Conservation (phyloP, 2,113 vertebrate species). For the Shinisaurus crocodilurus region DNA sequence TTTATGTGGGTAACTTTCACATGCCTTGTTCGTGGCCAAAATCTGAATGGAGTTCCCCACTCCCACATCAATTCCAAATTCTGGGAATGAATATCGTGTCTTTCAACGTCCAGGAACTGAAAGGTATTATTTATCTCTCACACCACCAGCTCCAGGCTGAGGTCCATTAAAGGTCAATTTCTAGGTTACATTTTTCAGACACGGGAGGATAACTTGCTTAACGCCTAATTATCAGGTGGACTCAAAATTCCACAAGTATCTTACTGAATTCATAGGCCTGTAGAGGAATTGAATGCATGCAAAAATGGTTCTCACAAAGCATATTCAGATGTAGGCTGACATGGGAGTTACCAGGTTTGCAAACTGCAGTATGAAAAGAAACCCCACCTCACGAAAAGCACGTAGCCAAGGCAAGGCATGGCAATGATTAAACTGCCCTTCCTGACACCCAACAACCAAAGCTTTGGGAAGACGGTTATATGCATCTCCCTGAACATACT, state of each 20-base stretch:
- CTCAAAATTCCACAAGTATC: neutral
- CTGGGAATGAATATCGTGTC: neutral
- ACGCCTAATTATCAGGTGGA: neutral
- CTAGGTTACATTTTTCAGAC: neutral
- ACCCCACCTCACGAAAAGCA: neutral
- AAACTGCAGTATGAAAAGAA: neutral
- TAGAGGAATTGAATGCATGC: neutral
- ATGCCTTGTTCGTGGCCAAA: neutral
- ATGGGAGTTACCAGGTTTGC: neutral
- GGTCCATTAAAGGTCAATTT: neutral
- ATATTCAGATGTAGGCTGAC: neutral
- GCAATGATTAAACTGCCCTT: neutral
- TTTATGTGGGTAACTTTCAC: neutral
- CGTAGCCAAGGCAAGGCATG: neutral
- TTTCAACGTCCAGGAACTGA: neutral
- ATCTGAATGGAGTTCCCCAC: neutral
- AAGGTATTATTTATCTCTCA: neutral
- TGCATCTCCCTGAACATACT: neutral
- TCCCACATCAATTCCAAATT: neutral
- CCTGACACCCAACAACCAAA: neutral
- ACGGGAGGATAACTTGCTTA: neutral
- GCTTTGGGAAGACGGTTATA: neutral
- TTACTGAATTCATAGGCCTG: neutral
- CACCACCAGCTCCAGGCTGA: neutral
- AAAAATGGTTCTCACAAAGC: neutral